Percentiles rank a stretch among this genome's conserved stretches.
Conservation (phyloP, 2,113 vertebrate genomes). For the Leptobrachium ailaonicum region DNA sequence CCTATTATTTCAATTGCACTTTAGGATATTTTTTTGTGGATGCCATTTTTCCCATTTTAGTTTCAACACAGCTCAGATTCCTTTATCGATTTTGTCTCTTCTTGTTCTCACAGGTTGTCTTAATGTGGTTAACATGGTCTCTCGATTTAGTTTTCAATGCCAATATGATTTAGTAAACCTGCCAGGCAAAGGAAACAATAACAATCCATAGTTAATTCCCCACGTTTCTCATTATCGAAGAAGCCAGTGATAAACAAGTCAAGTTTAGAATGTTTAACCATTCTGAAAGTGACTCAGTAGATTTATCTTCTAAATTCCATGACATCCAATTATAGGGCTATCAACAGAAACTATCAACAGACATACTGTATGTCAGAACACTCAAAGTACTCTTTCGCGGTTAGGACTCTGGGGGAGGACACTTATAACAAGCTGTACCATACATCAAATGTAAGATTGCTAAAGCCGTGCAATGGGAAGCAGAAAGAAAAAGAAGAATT, state of each 20-base stretch:
- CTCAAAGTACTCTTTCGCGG: neutral
- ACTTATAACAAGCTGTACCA: conserved; percentile 9
- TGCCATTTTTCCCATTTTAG: too few species aligned
- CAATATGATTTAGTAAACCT: neutral
- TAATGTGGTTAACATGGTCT: neutral
- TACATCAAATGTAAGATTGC: conserved; percentile 22
- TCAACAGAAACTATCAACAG: neutral
- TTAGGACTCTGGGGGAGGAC: neutral
- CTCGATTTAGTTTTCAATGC: neutral
- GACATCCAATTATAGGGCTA: conserved; percentile 1
- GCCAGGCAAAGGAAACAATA: neutral
- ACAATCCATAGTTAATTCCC: neutral
- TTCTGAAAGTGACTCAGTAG: neutral
- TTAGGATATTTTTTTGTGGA: too few species aligned
- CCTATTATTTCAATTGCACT: too few species aligned
- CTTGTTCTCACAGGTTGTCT: neutral
- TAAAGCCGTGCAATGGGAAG: conserved; percentile 13
- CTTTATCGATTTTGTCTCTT: neutral
- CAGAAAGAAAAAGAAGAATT: conserved; percentile 15
- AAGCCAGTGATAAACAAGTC: neutral
- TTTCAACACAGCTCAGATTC: neutral
- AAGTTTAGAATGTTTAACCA: neutral
- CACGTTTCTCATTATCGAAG: neutral
- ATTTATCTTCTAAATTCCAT: neutral
- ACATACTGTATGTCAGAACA: conserved; percentile 20